These are phyloP conservation scores for Bellardia bayeri DNA, from an alignment of 2,888 invertebrate species.

Conservation along the genomic window DNA sequence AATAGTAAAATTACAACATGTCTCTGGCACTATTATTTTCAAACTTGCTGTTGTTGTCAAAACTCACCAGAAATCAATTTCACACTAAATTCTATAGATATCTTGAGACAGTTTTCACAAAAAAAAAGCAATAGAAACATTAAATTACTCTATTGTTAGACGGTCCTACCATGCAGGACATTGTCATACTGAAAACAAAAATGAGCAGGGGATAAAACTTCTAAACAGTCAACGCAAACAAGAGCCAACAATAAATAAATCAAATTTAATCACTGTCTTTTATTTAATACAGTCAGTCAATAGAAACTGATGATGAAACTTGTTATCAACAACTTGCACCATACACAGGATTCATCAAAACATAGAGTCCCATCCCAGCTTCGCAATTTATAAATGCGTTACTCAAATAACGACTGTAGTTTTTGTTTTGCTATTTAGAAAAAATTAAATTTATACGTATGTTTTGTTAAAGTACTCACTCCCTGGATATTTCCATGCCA, in stretches of 20 bases:
- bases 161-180: not conserved
- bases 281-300: constrained; percentile 24
- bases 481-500: constrained; percentile 86
- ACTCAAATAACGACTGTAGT: not conserved
- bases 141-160: constrained; percentile 18
- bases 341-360: constrained; percentile 21
- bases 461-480: constrained; percentile 79
- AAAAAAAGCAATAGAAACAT: not conserved
- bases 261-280: constrained; percentile 51
- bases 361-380: not conserved
- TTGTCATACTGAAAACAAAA: not conserved
- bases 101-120: constrained; percentile 18
- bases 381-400: not conserved
- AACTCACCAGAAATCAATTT: constrained; percentile 20
- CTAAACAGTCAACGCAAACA: constrained; percentile 5
- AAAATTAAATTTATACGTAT: not conserved
- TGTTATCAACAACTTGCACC: constrained; percentile 28
- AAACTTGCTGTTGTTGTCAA: not conserved
- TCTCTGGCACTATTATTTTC: not conserved
- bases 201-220: constrained; percentile 12
- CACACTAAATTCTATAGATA: not conserved
- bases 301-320: constrained; percentile 22
- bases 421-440: not conserved
- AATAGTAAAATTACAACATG: not conserved
- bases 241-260: constrained; percentile 38